phyloP scores from a whole-genome alignment of 1,140 invertebrate species.

The Bathynomus jamesi region DNA sequence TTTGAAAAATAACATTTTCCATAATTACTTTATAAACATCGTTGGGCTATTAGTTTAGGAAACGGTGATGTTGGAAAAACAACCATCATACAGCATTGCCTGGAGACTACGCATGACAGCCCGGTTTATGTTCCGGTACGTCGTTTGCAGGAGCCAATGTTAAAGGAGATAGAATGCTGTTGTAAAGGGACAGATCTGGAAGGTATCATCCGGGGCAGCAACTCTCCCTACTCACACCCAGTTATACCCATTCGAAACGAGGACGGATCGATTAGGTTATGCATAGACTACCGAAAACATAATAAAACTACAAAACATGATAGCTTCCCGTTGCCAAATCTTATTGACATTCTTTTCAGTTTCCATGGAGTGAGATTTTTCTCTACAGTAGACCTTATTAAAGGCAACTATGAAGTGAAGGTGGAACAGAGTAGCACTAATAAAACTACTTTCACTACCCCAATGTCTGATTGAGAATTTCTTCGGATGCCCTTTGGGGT shows the following conservation, averaged over 20 bases:
- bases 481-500: neutral
- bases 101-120: too few relatives aligned
- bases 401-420: constrained; percentile 2
- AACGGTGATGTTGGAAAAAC: too few relatives aligned
- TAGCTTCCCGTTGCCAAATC: neutral
- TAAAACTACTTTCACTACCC: neutral
- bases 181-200: neutral
- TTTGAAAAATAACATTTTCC: too few relatives aligned
- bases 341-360: neutral
- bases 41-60: too few relatives aligned
- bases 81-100: too few relatives aligned
- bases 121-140: too few relatives aligned
- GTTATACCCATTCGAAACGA: neutral
- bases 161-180: neutral
- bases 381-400: neutral
- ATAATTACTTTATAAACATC: too few relatives aligned
- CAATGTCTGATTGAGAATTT: neutral
- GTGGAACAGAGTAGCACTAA: neutral
- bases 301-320: neutral
- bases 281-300: neutral
- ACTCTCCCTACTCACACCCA: neutral
- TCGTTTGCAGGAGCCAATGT: neutral
- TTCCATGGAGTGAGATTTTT: neutral
- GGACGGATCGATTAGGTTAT: neutral
- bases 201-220: neutral